Evolutionary conservation across 1,140 invertebrate genomes (phyloP), one percentile per base, ranked within the genome.

Genomic region (Drosophila ironensis): DNA sequence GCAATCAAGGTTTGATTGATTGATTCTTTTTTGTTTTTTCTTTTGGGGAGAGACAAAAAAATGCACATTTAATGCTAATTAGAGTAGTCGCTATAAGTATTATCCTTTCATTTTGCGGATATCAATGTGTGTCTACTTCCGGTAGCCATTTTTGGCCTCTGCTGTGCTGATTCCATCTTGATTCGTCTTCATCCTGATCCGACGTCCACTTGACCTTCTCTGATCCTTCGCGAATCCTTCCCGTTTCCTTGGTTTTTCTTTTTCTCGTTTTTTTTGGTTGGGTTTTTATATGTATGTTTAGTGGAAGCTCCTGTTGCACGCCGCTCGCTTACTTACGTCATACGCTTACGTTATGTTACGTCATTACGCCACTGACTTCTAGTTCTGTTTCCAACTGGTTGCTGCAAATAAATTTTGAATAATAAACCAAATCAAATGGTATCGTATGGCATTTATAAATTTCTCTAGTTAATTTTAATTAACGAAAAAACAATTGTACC

Each of bases 361-460:
- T 12, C 42, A 24, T 48, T 59, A 59, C 69, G 54, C 46, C 30
- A 4, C 46, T n/a, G 42, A 56, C 30, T 60, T 59, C 87, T 87
- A 94, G 90, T 94, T 93, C 75, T 94, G 93, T 89, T 93, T 94
- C 93, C 93, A 94, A 91, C 91, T 94, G 91, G 94, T 94, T 67
- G 93, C 93, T 93, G 90, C 51, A 91, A 63, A 2, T 4, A 33
- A 12, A 30, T 11, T 12, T n/a, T 5, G 6, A 33, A 14, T 1
- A 14, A 12, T 6, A 11, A 6, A 30, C 0, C 4, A 6, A 2
- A 27, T 27, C 5, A 8, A 30, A n/a, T n/a, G n/a, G n/a, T n/a
- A n/a, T n/a, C n/a, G n/a, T n/a, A n/a, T n/a, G n/a, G n/a, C n/a
- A n/a, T n/a, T n/a, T n/a, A n/a, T n/a, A n/a, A n/a, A n/a, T n/a